Conservation (phyloP, 1,140 invertebrate species). For the Micrasema minimum region DNA sequence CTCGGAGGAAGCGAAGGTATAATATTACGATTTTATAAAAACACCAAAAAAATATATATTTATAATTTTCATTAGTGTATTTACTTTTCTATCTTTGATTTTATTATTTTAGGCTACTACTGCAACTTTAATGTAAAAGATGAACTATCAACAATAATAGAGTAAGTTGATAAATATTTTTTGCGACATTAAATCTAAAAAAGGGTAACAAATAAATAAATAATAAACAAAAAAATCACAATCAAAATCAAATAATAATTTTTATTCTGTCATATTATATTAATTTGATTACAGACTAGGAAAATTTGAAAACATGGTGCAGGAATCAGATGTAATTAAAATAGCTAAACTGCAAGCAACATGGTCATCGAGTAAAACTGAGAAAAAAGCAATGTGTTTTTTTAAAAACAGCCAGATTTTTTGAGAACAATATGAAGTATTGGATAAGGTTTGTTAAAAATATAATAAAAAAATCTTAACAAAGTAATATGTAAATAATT, state of each 20-base stretch:
- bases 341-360: constrained; percentile 33
- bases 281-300: constrained; percentile 1
- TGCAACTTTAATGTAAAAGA: not conserved
- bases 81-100: not conserved
- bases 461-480: no score
- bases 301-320: no score
- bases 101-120: not conserved
- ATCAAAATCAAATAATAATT: no score
- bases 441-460: constrained; percentile 16
- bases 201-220: no score
- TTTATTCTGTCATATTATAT: no score
- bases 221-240: no score
- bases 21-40: not conserved
- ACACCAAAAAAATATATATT: not conserved
- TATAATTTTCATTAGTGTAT: constrained; percentile 2
- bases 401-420: constrained; percentile 11
- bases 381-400: constrained; percentile 33
- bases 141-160: not conserved
- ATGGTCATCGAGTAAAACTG: constrained; percentile 12
- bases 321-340: constrained; percentile 3
- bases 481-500: no score
- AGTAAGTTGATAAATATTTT: no score
- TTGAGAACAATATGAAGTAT: constrained; percentile 17
- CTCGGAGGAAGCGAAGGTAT: constrained; percentile 33
- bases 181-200: no score